These are phyloP conservation scores for Hemicentrotus pulcherrimus DNA, from an alignment of 35 echinoderm and acorn worm species.

Conservation along the genomic window DNA sequence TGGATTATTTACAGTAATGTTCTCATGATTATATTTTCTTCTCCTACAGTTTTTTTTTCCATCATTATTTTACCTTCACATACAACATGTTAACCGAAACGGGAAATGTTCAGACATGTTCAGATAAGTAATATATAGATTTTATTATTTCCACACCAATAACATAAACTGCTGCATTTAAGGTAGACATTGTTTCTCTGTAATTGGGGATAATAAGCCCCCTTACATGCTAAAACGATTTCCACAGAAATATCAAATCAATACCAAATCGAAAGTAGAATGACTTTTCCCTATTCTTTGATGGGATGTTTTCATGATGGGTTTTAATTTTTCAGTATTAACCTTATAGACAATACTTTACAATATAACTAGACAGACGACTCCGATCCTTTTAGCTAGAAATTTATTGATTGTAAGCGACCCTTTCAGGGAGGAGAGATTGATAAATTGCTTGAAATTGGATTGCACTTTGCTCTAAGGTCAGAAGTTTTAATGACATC, in stretches of 20 bases:
- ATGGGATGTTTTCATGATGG: background rate
- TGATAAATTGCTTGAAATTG: slow-evolving; percentile 13
- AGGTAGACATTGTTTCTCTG: background rate
- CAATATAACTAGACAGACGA: background rate
- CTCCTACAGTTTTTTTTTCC: no score
- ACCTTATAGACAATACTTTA: background rate
- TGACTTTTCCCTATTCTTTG: background rate
- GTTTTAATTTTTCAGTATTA: background rate
- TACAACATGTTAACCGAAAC: no score
- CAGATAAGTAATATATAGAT: no score
- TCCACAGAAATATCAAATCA: background rate
- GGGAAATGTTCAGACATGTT: no score
- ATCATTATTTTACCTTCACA: no score
- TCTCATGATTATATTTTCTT: no score
- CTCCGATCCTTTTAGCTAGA: background rate
- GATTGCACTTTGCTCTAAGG: background rate
- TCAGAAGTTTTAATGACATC: slow-evolving; percentile 13
- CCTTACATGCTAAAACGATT: background rate
- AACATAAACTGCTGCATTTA: background rate
- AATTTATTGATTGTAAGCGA: slow-evolving; percentile 19
- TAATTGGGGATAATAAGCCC: no score
- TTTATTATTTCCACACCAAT: no score
- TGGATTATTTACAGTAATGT: no score
- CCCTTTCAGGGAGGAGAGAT: background rate
- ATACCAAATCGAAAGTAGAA: background rate